phyloP scores from a whole-genome alignment of 2,113 vertebrate genomes.

The Meriones unguiculatus region DNA sequence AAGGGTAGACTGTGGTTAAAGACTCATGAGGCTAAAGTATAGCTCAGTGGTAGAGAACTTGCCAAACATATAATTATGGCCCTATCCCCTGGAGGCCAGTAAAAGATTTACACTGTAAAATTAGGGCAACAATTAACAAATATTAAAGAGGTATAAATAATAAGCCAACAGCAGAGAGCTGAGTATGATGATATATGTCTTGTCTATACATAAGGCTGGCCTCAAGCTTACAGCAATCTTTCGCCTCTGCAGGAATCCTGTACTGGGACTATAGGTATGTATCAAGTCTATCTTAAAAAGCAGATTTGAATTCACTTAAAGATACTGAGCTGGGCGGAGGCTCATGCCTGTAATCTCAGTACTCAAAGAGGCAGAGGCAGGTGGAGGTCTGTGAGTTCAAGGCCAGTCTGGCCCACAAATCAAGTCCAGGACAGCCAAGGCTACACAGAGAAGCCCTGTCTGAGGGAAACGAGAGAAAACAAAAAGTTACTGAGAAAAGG shows the following conservation, averaged over 20 bases:
- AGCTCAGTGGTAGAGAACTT: background rate
- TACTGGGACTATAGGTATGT: background rate
- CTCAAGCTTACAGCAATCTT: background rate
- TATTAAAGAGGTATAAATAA: background rate
- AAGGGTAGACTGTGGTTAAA: constrained; percentile 15
- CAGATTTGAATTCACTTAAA: background rate
- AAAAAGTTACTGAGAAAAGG: background rate
- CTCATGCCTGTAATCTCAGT: too few relatives aligned
- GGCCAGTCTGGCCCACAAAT: background rate
- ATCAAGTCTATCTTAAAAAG: background rate
- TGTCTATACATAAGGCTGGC: background rate
- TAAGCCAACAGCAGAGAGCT: background rate
- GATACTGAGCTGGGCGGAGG: background rate
- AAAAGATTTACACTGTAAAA: constrained; percentile 36
- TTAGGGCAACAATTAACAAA: constrained; percentile 26
- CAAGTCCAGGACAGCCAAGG: background rate
- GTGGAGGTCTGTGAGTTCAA: too few relatives aligned
- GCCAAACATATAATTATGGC: background rate
- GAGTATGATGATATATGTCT: background rate
- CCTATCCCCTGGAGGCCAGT: background rate
- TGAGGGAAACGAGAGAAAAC: background rate
- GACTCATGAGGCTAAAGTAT: background rate
- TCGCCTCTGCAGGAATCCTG: background rate
- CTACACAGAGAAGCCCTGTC: too few relatives aligned
- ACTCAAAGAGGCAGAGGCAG: too few relatives aligned